These are phyloP conservation scores for Adineta ricciae DNA, from an alignment of 2,888 invertebrate genomes.

Conservation along the genomic window DNA sequence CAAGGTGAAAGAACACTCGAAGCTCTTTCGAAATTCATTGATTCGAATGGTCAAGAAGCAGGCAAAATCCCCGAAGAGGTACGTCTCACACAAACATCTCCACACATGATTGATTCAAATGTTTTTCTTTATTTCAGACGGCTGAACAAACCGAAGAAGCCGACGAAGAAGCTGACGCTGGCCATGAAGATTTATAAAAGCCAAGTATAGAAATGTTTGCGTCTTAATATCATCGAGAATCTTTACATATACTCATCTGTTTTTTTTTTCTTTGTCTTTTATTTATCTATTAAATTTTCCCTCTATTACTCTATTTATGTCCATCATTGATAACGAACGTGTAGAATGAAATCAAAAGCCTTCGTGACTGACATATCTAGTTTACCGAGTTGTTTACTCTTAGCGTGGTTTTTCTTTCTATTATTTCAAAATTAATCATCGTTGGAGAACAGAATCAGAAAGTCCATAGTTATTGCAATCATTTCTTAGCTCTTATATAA, in stretches of 20 bases:
- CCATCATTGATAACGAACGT: too few species aligned
- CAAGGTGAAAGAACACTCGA: slow-evolving; percentile 87
- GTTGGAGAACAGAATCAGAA: neutral
- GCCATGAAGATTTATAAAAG: neutral
- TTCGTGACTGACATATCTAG: neutral
- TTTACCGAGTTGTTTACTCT: neutral
- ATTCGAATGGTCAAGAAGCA: slow-evolving; percentile 73
- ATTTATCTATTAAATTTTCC: too few species aligned
- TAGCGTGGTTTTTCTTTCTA: too few species aligned
- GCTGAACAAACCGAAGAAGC: slow-evolving; percentile 34
- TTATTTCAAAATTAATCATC: neutral
- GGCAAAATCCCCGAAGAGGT: slow-evolving; percentile 41
- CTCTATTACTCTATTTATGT: too few species aligned
- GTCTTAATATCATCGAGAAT: neutral
- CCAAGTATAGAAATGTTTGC: neutral
- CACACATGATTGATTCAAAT: too few species aligned
- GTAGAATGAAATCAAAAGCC: neutral
- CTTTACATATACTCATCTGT: too few species aligned
- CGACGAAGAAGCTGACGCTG: slow-evolving; percentile 21
- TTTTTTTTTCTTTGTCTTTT: too few species aligned
- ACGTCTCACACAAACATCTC: too few species aligned
- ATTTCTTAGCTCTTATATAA: neutral
- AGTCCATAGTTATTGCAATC: neutral
- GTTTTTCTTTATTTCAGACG: neutral
- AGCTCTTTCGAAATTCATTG: slow-evolving; percentile 81